These are phyloP conservation scores for Drosophila anomelani DNA, from an alignment of 2,888 invertebrate genomes.

Conservation along the genomic window DNA sequence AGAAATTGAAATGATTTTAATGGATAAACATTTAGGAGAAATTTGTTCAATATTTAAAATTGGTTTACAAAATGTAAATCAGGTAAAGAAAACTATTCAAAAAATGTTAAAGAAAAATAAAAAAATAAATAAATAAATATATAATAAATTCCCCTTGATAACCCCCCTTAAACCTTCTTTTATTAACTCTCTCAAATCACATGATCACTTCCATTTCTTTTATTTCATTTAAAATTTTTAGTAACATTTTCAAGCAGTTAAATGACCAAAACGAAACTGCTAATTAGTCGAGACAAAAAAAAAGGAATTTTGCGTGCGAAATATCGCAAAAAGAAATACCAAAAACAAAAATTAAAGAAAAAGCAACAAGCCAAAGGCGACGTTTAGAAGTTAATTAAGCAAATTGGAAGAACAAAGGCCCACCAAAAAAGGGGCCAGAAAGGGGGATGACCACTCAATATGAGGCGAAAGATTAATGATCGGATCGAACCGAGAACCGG, in stretches of 20 bases:
- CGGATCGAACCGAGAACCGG: slow-evolving; percentile 30
- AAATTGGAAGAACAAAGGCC: slow-evolving; percentile 70
- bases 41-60: background rate
- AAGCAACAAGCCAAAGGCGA: slow-evolving; percentile 66
- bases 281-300: slow-evolving; percentile 56
- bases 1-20: background rate
- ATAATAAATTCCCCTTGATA: background rate
- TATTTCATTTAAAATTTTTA: slow-evolving; percentile 4
- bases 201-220: slow-evolving; percentile 2
- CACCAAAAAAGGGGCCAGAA: slow-evolving; percentile 4
- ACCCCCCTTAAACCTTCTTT: background rate
- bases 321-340: slow-evolving; percentile 21
- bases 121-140: too few relatives aligned
- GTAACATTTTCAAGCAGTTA: slow-evolving; percentile 14
- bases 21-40: background rate
- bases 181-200: background rate
- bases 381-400: slow-evolving; percentile 79
- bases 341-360: slow-evolving; percentile 27
- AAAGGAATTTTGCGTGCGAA: slow-evolving; percentile 57
- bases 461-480: slow-evolving; percentile 68
- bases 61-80: background rate
- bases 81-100: background rate
- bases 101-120: background rate
- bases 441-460: slow-evolving; percentile 41
- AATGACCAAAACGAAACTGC: slow-evolving; percentile 60